Conservation (phyloP, 2,888 invertebrate genomes). For the Drosophila aldrichi region DNA sequence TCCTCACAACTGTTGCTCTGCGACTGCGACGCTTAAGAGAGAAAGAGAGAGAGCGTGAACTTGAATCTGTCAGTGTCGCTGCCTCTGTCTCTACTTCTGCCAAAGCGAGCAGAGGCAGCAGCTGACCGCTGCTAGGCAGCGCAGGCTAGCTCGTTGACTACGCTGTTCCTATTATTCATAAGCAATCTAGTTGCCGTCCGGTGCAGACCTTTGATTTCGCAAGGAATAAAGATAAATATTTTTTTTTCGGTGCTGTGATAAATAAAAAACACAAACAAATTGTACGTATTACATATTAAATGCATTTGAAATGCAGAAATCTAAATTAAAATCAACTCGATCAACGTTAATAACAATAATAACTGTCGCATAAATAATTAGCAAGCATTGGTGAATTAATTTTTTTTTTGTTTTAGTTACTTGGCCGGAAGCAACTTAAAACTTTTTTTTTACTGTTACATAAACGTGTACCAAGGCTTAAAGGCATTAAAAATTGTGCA, state of each 20-base stretch:
- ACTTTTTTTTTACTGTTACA: constrained; percentile 53
- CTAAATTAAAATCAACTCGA: constrained; percentile 22
- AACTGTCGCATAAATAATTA: constrained; percentile 17
- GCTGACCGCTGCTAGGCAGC: constrained; percentile 27
- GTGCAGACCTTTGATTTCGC: constrained; percentile 80
- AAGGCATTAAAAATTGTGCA: constrained; percentile 8
- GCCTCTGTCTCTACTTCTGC: constrained; percentile 1
- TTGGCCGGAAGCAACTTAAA: constrained; percentile 4
- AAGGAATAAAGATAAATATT: constrained; percentile 77
- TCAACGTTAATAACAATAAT: constrained; percentile 34
- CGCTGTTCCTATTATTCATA: constrained; percentile 65
- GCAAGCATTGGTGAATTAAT: constrained; percentile 28
- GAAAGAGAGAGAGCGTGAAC: constrained; percentile 48
- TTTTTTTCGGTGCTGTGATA: constrained; percentile 84
- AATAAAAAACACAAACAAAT: constrained; percentile 77
- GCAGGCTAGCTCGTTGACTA: constrained; percentile 63
- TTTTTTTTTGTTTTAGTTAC: constrained; percentile 11
- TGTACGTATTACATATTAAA: constrained; percentile 74
- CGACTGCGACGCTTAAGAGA: constrained; percentile 33
- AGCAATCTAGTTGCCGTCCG: constrained; percentile 84
- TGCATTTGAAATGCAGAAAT: constrained; percentile 32
- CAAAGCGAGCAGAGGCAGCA: constrained; percentile 41
- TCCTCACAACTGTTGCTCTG: constrained; percentile 63
- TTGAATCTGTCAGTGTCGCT: constrained; percentile 33
- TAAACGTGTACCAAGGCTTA: constrained; percentile 46